Base-by-base conservation (phyloP, 2,888 invertebrate genomes). In the Ryuthela nishihirai region DNA sequence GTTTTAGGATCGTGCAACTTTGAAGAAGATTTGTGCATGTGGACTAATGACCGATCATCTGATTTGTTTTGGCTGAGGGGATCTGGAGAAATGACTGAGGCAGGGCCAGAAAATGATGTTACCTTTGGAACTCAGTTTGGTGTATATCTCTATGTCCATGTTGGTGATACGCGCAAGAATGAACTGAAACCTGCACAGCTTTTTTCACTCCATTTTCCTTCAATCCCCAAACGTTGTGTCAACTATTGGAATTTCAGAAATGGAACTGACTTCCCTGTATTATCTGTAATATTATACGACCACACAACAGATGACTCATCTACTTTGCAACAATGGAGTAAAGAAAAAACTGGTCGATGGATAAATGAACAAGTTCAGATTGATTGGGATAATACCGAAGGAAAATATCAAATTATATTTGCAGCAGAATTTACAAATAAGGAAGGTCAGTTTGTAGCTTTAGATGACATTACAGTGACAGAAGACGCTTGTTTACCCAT, bases 11-110 rank as follows among this genome's bases (percentile, higher is more conserved):
- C 54, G 9, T 65, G 65, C 35, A 58, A 62, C 7, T 65, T 65
- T 29, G 65, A 65, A 26, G 53, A 54, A 1, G 62, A 53, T 32
- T 50, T 45, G 44, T 65, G 65, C 36, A 29, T 54, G n/a, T 65
- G 60, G 60, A 29, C 38, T 9, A 65, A 64, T 36, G 50, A 63
- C 17, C 44, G 47, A 0, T 36, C 26, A 4, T 20, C 50, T 10
- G 38, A 50, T 18, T 34, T 60, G 1, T 44, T 54, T n/a, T 63
- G 59, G 59, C 15, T 52, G 20, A 32, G 63, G 15, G 63, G 52
- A 17, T 43, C 54, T 12, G 63, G 61, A 4, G 61, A 54, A 42
- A 25, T 50, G 10, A 48, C 42, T 9, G 48, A 45, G 2, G 32
- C 39, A 4, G 60, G 41, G 9, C 64, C 65, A 3, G 29, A 25